phyloP scores from a whole-genome alignment of 2,113 vertebrate species.

The Halichoerus grypus region DNA sequence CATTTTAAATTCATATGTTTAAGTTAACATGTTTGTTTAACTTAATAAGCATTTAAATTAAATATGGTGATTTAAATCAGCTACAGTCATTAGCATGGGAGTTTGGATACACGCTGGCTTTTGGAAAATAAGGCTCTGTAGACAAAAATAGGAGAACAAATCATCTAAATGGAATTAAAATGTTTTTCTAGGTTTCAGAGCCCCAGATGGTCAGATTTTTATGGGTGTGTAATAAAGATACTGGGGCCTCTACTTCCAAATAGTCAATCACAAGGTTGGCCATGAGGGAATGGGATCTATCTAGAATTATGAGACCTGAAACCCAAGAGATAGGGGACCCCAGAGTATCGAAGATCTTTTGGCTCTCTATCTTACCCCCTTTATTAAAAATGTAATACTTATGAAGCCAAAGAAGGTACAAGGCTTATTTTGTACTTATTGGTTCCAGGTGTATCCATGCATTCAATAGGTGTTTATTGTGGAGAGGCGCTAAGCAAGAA shows the following conservation, averaged over 20 bases:
- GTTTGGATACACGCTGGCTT: background rate
- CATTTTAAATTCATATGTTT: background rate
- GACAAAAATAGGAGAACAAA: background rate
- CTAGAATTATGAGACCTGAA: background rate
- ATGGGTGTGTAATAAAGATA: background rate
- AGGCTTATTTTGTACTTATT: background rate
- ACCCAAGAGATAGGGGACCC: background rate
- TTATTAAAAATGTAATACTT: constrained; percentile 14
- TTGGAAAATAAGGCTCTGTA: background rate
- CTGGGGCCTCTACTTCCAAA: background rate
- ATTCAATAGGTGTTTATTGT: background rate
- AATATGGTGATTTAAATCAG: constrained; percentile 1
- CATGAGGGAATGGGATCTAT: background rate
- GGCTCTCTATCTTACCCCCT: background rate
- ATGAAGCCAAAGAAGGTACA: background rate
- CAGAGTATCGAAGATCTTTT: background rate
- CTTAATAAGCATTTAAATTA: constrained; percentile 1
- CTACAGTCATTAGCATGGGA: background rate
- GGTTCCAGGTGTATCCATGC: background rate
- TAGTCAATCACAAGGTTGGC: background rate
- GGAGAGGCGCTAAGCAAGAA: background rate
- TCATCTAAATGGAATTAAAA: background rate
- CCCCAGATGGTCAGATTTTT: background rate
- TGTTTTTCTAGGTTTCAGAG: background rate
- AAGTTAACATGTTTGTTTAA: background rate